Base-by-base conservation (phyloP, 2,113 vertebrate species). In the Trematomus loennbergii region DNA sequence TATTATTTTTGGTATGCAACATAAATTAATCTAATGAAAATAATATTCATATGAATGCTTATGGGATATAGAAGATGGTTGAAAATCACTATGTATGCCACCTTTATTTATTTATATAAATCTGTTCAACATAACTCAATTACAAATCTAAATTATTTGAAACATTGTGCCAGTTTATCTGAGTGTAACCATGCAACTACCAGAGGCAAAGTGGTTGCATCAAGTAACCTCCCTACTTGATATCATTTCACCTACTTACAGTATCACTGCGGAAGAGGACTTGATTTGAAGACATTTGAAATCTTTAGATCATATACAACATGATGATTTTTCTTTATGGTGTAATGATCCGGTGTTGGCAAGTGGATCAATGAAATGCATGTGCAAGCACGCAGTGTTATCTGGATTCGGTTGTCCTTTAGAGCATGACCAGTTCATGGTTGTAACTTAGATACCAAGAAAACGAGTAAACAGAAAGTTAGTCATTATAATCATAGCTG, bases 381-480 rank as follows among this genome's bases (percentile, higher is more conserved):
- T 78, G 45, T 79, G 62, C n/a, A 55, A 71, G 62, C 55, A 86
- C 58, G 63, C 40, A 82, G 33, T 59, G 68, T 86, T 91, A 89
- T 89, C 84, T 81, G 63, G 69, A 72, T 81, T 67, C 66, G 62
- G 17, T 79, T 90, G 86, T 87, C 89, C 93, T 87, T 90, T 78
- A 77, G 89, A 89, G 75, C 86, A 85, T 70, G 87, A 81, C 84
- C 82, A 61, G 88, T 88, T 92, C 86, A 90, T 79, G 87, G 57
- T 66, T 88, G 73, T 71, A 86, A 87, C 75, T 68, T 55, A 29
- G 80, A 87, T 90, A 90, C 84, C 70, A 22, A 75, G 55, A 45
- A 81, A 73, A 80, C 85, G 66, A 88, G 81, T 75, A 76, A 90
- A 93, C 82, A 93, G 5, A 87, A 92, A 87, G 92, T 93, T 93